Conservation (phyloP, 2,797 vertebrate genomes). For the Enteromius fasciolatus region DNA sequence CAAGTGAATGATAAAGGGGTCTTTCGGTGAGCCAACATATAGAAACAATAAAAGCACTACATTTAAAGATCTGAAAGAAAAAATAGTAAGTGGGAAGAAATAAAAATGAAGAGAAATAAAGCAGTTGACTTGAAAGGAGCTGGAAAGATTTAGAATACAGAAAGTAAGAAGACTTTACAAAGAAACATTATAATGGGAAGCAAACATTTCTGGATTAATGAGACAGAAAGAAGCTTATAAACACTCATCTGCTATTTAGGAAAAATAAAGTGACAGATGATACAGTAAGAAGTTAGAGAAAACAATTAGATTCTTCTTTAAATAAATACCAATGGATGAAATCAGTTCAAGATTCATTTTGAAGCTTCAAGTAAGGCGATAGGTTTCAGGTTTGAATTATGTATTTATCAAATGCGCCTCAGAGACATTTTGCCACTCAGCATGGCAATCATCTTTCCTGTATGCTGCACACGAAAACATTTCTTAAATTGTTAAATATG, state of each 20-base stretch:
- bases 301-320: neutral
- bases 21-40: neutral
- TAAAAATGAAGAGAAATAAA: slow-evolving; percentile 26
- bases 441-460: neutral
- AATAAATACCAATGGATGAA: neutral
- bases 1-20: neutral
- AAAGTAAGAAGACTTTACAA: slow-evolving; percentile 16
- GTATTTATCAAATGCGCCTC: neutral
- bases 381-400: neutral
- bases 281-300: neutral
- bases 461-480: neutral
- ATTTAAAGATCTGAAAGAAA: neutral
- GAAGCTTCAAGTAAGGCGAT: neutral
- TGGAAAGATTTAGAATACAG: slow-evolving; percentile 11
- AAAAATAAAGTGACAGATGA: neutral
- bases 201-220: neutral
- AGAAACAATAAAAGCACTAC: slow-evolving; percentile 7
- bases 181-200: neutral
- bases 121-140: slow-evolving; percentile 7
- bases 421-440: neutral
- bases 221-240: neutral
- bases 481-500: neutral
- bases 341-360: neutral
- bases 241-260: neutral
- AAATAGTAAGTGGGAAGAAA: neutral